phyloP scores from a whole-genome alignment of 1,140 invertebrate genomes.

The Polyergus mexicanus region DNA sequence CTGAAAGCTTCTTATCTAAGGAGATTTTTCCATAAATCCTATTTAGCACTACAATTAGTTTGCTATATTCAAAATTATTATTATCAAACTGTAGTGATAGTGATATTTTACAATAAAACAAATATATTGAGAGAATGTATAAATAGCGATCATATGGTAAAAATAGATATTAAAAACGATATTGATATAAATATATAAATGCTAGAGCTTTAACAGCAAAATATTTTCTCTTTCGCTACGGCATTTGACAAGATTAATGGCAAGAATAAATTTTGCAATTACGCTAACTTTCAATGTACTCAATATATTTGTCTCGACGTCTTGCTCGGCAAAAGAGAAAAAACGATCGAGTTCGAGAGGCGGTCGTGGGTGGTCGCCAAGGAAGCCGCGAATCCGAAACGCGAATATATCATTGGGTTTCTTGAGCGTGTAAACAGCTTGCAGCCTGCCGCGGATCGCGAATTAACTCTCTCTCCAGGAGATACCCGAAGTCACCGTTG shows the following conservation, averaged over 20 bases:
- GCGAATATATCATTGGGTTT: constrained; percentile 70
- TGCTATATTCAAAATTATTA: not conserved
- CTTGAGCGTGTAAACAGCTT: constrained; percentile 74
- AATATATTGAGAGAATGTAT: not conserved
- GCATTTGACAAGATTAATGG: not conserved
- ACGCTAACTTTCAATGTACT: constrained; percentile 48
- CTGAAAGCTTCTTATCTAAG: constrained; percentile 65
- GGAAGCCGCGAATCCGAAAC: constrained; percentile 67
- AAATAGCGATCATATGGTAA: not conserved
- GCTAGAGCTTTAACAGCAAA: not conserved
- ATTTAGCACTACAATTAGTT: constrained; percentile 48
- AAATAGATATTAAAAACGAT: not conserved
- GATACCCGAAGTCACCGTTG: constrained; percentile 57
- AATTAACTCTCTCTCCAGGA: constrained; percentile 68
- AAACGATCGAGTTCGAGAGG: constrained; percentile 2
- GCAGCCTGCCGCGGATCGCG: constrained; percentile 53
- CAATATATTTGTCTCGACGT: constrained; percentile 29
- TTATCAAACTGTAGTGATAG: constrained; percentile 3
- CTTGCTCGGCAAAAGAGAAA: not conserved
- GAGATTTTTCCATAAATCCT: constrained; percentile 63
- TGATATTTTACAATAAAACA: not conserved
- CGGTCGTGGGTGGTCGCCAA: constrained; percentile 56
- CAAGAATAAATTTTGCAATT: constrained; percentile 30
- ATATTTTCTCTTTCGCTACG: not conserved
- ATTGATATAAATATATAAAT: not conserved